A percentile compares a stretch with the other conserved stretches of the same genome.
Evolutionary conservation across 1,140 invertebrate species (phyloP).

Genomic region (Oryctes rhinoceros): DNA sequence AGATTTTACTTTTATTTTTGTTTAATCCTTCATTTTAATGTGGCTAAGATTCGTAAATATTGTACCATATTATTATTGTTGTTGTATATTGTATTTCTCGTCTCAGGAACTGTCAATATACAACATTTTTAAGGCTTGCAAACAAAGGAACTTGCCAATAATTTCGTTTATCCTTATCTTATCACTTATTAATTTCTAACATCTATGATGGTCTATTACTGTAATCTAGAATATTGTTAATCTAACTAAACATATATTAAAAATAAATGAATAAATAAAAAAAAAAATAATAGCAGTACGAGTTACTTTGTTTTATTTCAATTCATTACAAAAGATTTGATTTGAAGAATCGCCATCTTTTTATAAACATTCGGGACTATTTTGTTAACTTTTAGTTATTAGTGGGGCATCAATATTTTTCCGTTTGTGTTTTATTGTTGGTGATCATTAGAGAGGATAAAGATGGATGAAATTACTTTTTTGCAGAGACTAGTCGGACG

Average conservation of each 20-base stretch:
- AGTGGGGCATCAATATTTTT: too few relatives aligned
- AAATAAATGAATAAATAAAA: background rate
- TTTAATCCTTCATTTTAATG: background rate
- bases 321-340: too few relatives aligned
- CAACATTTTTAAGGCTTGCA: background rate
- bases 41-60: background rate
- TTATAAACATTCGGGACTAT: too few relatives aligned
- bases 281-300: background rate
- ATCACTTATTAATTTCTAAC: background rate
- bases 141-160: background rate
- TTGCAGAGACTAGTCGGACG: too few relatives aligned
- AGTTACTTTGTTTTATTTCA: too few relatives aligned
- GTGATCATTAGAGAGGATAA: too few relatives aligned
- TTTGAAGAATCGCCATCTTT: too few relatives aligned
- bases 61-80: background rate
- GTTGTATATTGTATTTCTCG: background rate
- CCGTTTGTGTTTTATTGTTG: too few relatives aligned
- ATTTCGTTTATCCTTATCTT: background rate
- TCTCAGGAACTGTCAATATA: background rate
- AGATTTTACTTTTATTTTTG: too few relatives aligned
- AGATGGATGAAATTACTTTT: too few relatives aligned
- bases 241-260: conserved; percentile 12
- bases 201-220: background rate
- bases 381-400: too few relatives aligned
- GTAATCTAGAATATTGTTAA: conserved; percentile 6